Evolutionary conservation across 2,113 vertebrate genomes (phyloP), one percentile per base, ranked within the genome.

Genomic region (Alethe castanea): DNA sequence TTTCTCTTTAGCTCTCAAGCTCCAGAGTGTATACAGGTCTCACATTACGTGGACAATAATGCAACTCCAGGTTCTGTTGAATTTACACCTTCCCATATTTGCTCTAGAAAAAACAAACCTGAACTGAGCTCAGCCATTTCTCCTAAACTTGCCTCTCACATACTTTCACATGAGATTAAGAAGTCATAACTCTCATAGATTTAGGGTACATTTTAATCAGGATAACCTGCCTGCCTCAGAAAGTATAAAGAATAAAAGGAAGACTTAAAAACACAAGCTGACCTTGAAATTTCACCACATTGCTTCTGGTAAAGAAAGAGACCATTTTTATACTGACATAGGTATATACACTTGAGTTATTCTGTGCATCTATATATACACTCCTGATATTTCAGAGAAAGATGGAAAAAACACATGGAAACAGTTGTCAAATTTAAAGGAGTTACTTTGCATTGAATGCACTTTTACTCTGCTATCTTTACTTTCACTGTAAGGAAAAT

Each of bases 11-110:
- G 57, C 26, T 52, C 26, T 83, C 57, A 60, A 79, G 78, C 19
- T 59, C 22, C 28, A 52, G 23, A 79, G 57, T 0, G 3, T 17
- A 28, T 29, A 80, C 60, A 90, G 44, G 38, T 64, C 4, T 2
- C 48, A 33, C 40, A 4, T 38, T 26, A 44, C 0, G 0, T 2
- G 26, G 19, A 54, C 13, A 52, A 59, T 10, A 26, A 92, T 9
- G 44, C 36, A 52, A 40, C 36, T 24, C 23, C 24, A 79, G 64
- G 53, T 48, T 36, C 48, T 25, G 22, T 5, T 85, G 31, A 72
- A 82, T 76, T 79, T 79, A 80, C 59, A 85, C 50, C 48, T 81
- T 91, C 64, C 69, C 42, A 12, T 76, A 48, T 61, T 60, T 82
- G 61, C 40, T 44, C 36, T 88, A n/a, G 36, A 52, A 85, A 71